These are phyloP conservation scores for Tragelaphus imberbis DNA, from an alignment of 2,113 vertebrate genomes.

Conservation along the genomic window DNA sequence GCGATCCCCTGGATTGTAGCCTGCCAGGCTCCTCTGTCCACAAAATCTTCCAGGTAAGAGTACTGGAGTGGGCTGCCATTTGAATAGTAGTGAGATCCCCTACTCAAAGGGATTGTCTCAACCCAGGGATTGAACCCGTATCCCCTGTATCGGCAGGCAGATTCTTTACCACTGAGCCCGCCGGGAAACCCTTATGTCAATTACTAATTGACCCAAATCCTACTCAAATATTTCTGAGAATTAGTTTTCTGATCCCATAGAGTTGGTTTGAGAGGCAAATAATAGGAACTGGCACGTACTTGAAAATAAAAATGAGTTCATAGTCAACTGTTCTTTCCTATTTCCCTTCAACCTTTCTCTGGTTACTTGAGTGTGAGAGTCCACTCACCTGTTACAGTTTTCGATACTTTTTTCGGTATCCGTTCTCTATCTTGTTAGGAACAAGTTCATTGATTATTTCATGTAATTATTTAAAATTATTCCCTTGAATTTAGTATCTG, in stretches of 20 bases:
- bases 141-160: rapidly evolving
- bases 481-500: neutral
- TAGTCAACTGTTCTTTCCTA: neutral
- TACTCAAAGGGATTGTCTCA: neutral
- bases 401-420: neutral
- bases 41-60: neutral
- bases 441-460: neutral
- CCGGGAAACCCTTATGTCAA: rapidly evolving
- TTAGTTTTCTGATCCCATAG: neutral
- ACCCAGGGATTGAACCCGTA: neutral
- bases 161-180: neutral
- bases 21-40: neutral
- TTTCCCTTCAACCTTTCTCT: neutral
- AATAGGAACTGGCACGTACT: neutral
- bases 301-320: no score
- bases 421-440: neutral
- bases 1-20: rapidly evolving
- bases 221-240: neutral
- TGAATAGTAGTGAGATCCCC: neutral
- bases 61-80: neutral
- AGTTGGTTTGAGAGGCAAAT: neutral
- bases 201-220: neutral
- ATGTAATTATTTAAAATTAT: neutral
- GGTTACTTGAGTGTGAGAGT: neutral
- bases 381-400: neutral